These are phyloP conservation scores for Glyptemys insculpta DNA, from an alignment of 2,797 vertebrate genomes.

Conservation along the genomic window DNA sequence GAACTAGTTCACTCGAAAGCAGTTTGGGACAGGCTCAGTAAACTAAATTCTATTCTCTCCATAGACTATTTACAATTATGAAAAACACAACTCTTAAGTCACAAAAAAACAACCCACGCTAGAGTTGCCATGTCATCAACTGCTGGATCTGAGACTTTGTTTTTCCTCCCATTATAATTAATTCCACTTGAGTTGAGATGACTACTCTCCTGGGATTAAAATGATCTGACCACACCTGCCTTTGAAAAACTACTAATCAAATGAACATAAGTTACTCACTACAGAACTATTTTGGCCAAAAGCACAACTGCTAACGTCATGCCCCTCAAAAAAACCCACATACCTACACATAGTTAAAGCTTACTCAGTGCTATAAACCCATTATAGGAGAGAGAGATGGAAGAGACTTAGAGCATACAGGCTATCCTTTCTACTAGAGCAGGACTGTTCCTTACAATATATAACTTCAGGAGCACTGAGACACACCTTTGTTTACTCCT, in stretches of 20 bases:
- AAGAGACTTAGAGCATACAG: slow-evolving; percentile 22
- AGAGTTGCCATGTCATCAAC: slow-evolving; percentile 28
- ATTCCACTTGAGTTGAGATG: slow-evolving; percentile 23
- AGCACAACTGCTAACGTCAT: neutral
- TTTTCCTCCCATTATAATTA: slow-evolving; percentile 10
- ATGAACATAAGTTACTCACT: slow-evolving; percentile 33
- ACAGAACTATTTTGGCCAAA: slow-evolving; percentile 21
- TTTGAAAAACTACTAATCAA: slow-evolving; percentile 21
- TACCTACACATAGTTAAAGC: slow-evolving; percentile 41
- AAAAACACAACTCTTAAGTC: slow-evolving; percentile 17
- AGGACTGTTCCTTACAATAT: neutral
- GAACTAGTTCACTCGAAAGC: neutral
- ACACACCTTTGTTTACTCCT: neutral
- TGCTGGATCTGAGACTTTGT: slow-evolving; percentile 19
- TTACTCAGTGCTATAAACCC: slow-evolving; percentile 18
- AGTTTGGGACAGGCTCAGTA: neutral
- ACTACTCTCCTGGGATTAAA: slow-evolving; percentile 41
- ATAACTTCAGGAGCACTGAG: neutral
- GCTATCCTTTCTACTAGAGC: neutral
- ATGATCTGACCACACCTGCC: slow-evolving; percentile 49
- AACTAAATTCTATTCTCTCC: slow-evolving; percentile 35
- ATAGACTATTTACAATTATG: slow-evolving; percentile 5
- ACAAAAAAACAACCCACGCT: slow-evolving; percentile 5
- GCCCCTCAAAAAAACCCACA: neutral
- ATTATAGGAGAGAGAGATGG: slow-evolving; percentile 21